Conservation (phyloP, 1,140 invertebrate genomes). For the Mercenaria mercenaria region DNA sequence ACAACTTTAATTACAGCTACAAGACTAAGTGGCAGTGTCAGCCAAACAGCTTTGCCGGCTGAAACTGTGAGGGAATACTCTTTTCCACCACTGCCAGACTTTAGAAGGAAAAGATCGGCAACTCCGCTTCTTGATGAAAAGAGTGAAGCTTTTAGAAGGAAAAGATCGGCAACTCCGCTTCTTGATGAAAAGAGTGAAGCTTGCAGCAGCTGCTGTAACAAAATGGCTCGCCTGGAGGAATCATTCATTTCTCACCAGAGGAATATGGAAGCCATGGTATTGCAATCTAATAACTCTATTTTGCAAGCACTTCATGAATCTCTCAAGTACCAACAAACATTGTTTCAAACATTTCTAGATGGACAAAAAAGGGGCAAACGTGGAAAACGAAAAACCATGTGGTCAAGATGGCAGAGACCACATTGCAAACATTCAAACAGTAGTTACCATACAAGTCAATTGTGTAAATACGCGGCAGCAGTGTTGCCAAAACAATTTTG, state of each 20-base stretch:
- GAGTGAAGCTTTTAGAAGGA: background rate
- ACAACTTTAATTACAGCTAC: background rate
- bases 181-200: background rate
- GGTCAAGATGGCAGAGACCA: background rate
- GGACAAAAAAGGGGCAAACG: background rate
- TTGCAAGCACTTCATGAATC: background rate
- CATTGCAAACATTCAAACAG: background rate
- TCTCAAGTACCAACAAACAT: background rate
- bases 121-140: background rate
- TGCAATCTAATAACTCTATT: background rate
- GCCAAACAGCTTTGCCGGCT: background rate
- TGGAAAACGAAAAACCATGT: background rate
- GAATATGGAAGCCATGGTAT: background rate
- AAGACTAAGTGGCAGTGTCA: background rate
- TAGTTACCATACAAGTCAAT: background rate
- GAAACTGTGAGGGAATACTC: no score
- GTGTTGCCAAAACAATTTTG: no score
- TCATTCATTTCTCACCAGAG: background rate
- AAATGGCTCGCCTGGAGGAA: background rate
- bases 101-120: background rate
- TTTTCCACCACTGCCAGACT: slow-evolving; percentile 12
- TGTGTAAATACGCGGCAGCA: no score
- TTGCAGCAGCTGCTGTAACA: slow-evolving; percentile 1
- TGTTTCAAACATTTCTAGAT: background rate
- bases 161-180: background rate